Percentiles rank a stretch among this genome's conserved stretches.
Evolutionary conservation across 2,888 invertebrate genomes (phyloP).

Genomic region (Cephus nigrinus): DNA sequence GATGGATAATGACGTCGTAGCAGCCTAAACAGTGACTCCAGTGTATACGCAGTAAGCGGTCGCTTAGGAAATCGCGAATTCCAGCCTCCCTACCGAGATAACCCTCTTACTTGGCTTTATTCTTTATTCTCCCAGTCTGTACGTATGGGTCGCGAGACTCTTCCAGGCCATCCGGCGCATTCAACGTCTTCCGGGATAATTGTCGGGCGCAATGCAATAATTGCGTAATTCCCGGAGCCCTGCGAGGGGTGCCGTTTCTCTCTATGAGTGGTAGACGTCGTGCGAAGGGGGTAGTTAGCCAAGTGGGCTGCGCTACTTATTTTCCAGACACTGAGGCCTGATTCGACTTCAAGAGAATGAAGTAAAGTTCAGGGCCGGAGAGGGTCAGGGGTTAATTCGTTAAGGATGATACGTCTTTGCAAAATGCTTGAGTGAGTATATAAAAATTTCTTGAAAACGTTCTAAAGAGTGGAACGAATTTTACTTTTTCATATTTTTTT

Average conservation of each 20-base stretch:
- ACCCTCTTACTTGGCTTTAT: neutral
- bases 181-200: conserved; percentile 52
- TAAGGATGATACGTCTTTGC: neutral
- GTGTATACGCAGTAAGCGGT: neutral
- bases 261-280: conserved; percentile 7
- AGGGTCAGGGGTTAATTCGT: neutral
- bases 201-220: conserved; percentile 59
- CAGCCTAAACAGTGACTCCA: neutral
- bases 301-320: neutral
- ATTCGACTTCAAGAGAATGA: neutral
- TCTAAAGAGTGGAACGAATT: neutral
- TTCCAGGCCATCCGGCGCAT: conserved; percentile 21
- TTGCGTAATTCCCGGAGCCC: conserved; percentile 56
- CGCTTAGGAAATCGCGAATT: neutral
- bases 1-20: neutral
- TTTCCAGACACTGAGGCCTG: neutral
- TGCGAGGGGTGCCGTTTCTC: neutral
- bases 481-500: neutral
- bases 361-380: neutral
- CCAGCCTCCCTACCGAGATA: neutral
- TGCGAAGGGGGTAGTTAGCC: conserved; percentile 2
- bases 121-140: neutral
- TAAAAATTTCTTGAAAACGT: neutral
- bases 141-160: neutral
- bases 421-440: neutral